Conservation (phyloP, 2,888 invertebrate genomes). For the Thecophora atra region DNA sequence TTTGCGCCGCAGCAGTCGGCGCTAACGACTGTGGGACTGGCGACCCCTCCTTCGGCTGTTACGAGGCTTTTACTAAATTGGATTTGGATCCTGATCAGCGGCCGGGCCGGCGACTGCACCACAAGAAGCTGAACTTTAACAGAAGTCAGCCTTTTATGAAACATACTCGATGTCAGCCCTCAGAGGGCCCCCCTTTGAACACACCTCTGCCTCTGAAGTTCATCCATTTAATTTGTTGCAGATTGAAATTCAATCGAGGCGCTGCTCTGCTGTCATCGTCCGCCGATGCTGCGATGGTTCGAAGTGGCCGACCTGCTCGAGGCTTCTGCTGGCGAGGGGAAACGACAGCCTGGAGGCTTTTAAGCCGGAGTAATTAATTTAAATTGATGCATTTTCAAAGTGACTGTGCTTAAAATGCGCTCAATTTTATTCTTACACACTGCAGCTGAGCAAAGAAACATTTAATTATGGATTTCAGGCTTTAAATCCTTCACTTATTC, state of each 20-base stretch:
- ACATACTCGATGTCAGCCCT: neutral
- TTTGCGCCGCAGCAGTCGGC: slow-evolving; percentile 1
- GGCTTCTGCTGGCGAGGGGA: neutral
- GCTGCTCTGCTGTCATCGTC: slow-evolving; percentile 11
- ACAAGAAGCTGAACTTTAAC: neutral
- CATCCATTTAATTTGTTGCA: neutral
- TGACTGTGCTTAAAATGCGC: neutral
- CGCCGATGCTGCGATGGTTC: neutral
- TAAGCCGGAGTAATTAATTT: neutral
- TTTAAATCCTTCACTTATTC: too few relatives aligned
- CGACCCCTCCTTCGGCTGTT: neutral
- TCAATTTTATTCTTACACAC: neutral
- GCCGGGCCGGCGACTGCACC: neutral
- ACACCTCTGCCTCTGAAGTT: neutral
- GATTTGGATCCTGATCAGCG: neutral
- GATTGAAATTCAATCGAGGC: slow-evolving; percentile 22
- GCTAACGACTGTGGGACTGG: slow-evolving; percentile 6
- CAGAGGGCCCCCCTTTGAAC: neutral
- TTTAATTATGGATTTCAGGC: too few relatives aligned
- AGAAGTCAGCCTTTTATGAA: neutral
- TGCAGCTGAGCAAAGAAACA: neutral
- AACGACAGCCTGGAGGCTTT: neutral
- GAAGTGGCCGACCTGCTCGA: neutral
- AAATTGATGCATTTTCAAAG: neutral
- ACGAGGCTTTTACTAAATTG: neutral